Evolutionary conservation across 1,140 invertebrate species (phyloP), one percentile per base, ranked within the genome.

Genomic region (Adoxophyes honmai): DNA sequence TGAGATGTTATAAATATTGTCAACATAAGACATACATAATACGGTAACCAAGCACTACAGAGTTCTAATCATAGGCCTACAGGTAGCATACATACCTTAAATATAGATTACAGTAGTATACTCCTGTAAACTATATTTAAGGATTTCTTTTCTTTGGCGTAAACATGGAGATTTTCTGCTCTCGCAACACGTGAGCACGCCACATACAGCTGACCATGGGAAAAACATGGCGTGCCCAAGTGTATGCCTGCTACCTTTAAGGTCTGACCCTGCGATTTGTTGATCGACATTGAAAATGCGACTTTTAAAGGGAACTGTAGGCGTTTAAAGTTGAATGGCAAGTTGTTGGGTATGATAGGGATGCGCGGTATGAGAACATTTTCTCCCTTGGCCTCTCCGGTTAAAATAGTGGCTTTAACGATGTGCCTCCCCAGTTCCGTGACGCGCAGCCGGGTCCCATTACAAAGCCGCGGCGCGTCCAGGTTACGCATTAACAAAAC

Each of bases 261-360:
- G 39, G 76, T 72, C 76, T 92, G 89, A 21, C 91, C 90, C 79
- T 92, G 91, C 52, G 52, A 34, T 69, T 91, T 91, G 68, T 91
- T 91, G 4, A 92, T 88, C 2, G 90, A 89, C 75, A 91, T 90
- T 48, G 89, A 83, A 75, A 91, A 92, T 13, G 72, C 64, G 0
- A 90, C 56, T 60, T 78, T 67, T 3, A 92, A 57, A 39, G 89
- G 88, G 75, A 92, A 91, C 62, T 92, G 90, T 3, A 88, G 34
- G 21, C 90, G 44, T 70, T 86, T 84, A 59, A 91, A 80, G 39
- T 73, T 44, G 61, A 86, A 81, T 42, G 84, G 80, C 34, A 74
- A 52, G 56, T 78, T n/a, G n/a, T n/a, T n/a, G n/a, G n/a, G n/a
- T n/a, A n/a, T n/a, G n/a, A n/a, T n/a, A n/a, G n/a, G n/a, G 56